These are phyloP conservation scores for Parambassis ranga DNA, from an alignment of 2,797 vertebrate species.

Conservation along the genomic window DNA sequence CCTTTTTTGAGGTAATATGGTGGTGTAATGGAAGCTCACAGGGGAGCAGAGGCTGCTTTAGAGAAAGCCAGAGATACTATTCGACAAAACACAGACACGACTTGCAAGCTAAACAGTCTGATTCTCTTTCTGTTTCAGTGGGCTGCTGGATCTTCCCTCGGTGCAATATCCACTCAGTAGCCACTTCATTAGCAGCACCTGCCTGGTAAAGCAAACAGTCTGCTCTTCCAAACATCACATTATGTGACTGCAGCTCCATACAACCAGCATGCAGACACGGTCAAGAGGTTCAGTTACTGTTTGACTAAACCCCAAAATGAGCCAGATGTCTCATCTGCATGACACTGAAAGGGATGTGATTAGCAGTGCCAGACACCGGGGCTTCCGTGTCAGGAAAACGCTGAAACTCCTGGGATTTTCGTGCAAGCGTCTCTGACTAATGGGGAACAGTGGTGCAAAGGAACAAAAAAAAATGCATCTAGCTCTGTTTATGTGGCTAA, in stretches of 20 bases:
- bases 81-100: neutral
- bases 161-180: slow-evolving; percentile 19
- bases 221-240: slow-evolving; percentile 23
- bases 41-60: neutral
- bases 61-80: neutral
- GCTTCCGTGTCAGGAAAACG: neutral
- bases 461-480: neutral
- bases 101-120: neutral
- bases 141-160: neutral
- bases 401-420: neutral
- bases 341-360: slow-evolving; percentile 13
- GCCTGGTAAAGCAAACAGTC: slow-evolving; percentile 17
- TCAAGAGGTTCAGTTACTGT: slow-evolving; percentile 18
- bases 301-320: slow-evolving; percentile 20
- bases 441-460: neutral
- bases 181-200: slow-evolving; percentile 48
- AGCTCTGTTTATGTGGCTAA: neutral
- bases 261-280: slow-evolving; percentile 3
- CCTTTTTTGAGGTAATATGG: neutral
- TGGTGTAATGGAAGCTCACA: neutral
- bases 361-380: neutral
- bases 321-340: slow-evolving; percentile 22
- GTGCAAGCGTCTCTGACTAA: neutral
- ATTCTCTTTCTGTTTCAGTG: neutral
- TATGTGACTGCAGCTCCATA: slow-evolving; percentile 2